These are phyloP conservation scores for Lysandra coridon DNA, from an alignment of 2,888 invertebrate species.

Conservation along the genomic window DNA sequence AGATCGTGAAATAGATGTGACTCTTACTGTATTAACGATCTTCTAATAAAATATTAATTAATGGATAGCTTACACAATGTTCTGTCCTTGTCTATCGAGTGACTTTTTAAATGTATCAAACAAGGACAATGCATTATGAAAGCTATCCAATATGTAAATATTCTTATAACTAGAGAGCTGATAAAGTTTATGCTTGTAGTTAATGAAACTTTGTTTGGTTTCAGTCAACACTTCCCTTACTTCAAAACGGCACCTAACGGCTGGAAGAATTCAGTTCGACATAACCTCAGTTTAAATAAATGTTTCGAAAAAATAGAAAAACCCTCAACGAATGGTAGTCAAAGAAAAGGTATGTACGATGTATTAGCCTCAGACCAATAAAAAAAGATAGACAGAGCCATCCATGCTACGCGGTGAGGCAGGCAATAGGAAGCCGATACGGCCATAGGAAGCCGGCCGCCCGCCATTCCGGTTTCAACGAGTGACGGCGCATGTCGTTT, in stretches of 20 bases:
- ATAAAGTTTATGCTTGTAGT: neutral
- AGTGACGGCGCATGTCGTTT: no score
- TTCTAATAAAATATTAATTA: neutral
- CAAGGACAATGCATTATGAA: neutral
- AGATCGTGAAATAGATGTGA: neutral
- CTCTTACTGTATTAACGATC: neutral
- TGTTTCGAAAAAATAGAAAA: constrained; percentile 99
- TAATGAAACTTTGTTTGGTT: constrained; percentile 51
- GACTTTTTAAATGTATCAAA: neutral
- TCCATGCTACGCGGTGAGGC: no score
- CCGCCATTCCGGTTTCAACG: no score
- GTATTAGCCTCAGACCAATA: no score
- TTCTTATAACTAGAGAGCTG: neutral
- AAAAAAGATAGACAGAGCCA: no score
- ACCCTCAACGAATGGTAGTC: constrained; percentile 92
- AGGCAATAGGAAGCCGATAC: no score
- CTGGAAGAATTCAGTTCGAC: constrained; percentile 99
- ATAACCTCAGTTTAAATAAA: constrained; percentile 98
- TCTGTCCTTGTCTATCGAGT: neutral
- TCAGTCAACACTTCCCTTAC: constrained; percentile 97
- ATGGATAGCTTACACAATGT: neutral
- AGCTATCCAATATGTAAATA: no score
- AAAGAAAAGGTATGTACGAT: constrained; percentile 83
- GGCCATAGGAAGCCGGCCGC: no score
- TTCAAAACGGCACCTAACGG: constrained; percentile 99